Conservation (phyloP, 92 coral and sea anemone genomes). For the Phenganax stokvisi region DNA sequence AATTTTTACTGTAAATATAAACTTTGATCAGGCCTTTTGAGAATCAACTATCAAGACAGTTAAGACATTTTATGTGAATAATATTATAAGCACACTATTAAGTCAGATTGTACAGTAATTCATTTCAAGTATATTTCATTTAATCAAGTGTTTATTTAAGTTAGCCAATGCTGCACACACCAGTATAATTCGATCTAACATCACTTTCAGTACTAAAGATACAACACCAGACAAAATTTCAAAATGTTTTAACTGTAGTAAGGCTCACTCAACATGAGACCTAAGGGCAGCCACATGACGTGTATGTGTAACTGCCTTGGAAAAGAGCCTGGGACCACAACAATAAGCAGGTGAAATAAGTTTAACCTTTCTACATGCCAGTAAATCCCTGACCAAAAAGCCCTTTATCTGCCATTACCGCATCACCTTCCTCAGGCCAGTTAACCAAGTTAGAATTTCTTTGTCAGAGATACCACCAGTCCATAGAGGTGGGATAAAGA, state of each 20-base stretch:
- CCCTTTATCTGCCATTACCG: conserved; percentile 7
- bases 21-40: neutral
- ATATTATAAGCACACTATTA: neutral
- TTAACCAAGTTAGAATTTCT: too few relatives aligned
- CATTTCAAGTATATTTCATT: neutral
- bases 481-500: too few relatives aligned
- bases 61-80: neutral
- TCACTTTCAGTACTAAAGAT: too few relatives aligned
- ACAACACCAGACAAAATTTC: conserved; percentile 30
- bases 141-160: neutral
- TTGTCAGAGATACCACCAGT: too few relatives aligned
- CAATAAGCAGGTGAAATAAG: too few relatives aligned
- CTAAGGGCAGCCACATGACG: too few relatives aligned
- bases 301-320: too few relatives aligned
- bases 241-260: conserved; percentile 42
- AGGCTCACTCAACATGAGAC: conserved; percentile 27
- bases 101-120: neutral
- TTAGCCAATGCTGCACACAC: conserved; percentile 14
- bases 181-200: too few relatives aligned
- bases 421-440: neutral
- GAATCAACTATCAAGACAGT: neutral
- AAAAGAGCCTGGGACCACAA: too few relatives aligned
- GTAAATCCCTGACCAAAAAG: too few relatives aligned
- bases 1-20: conserved; percentile 17
- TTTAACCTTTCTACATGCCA: too few relatives aligned